Percentiles rank a stretch among this genome's conserved stretches.
Conservation (phyloP, 2,888 invertebrate genomes). For the Aporophyla nigra region DNA sequence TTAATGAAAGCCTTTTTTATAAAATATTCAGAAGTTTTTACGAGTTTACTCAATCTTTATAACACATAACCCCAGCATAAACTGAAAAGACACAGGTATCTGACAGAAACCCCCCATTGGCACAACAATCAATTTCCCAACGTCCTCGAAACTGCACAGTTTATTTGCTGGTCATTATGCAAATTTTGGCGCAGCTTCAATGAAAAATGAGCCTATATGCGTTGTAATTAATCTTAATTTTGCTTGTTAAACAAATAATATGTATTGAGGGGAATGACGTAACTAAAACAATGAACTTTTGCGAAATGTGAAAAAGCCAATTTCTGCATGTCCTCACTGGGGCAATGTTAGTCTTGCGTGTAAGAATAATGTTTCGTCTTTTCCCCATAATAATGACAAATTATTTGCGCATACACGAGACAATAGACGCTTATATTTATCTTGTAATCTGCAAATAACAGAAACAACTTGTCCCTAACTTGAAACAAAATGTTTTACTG, state of each 20-base stretch:
- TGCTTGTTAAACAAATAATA: conserved; percentile 49
- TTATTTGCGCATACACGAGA: conserved; percentile 23
- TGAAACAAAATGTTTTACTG: neutral
- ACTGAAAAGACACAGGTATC: conserved; percentile 54
- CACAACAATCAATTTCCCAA: conserved; percentile 69
- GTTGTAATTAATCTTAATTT: conserved; percentile 73
- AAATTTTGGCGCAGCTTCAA: conserved; percentile 69
- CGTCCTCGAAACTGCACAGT: conserved; percentile 70
- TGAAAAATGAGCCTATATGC: conserved; percentile 73
- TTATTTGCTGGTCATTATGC: conserved; percentile 80
- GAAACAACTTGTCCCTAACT: neutral
- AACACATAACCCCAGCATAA: conserved; percentile 45
- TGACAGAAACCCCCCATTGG: conserved; percentile 64
- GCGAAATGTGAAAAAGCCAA: conserved; percentile 49
- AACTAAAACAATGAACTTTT: conserved; percentile 64
- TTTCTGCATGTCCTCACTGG: conserved; percentile 41
- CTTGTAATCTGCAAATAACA: conserved; percentile 18
- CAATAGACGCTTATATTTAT: conserved; percentile 1
- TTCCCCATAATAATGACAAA: conserved; percentile 21
- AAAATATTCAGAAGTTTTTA: conserved; percentile 47
- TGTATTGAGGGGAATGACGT: conserved; percentile 49
- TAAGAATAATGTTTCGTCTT: conserved; percentile 27
- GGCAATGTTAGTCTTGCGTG: conserved; percentile 37
- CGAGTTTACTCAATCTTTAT: conserved; percentile 55
- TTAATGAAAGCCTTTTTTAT: conserved; percentile 34